Base-by-base conservation (phyloP, 2,113 vertebrate genomes). In the Elanus axillaris region DNA sequence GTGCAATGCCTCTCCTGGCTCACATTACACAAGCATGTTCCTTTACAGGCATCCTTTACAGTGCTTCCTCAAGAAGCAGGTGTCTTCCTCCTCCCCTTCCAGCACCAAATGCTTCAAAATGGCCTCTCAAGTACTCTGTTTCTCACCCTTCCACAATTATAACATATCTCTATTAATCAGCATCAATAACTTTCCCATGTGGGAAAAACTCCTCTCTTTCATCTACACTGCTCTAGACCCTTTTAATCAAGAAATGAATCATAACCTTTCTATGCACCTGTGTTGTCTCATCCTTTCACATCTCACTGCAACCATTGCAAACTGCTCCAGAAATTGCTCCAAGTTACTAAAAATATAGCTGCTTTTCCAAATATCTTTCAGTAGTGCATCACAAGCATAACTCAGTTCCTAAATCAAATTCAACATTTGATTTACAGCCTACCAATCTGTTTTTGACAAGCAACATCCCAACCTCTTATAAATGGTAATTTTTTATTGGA, bases 11-110 rank as follows among this genome's bases (percentile, higher is more conserved):
- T 77, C 26, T 80, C 6, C 48, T 38, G 53, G 31, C 59, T 42
- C 7, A 5, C 0, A 0, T n/a, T 75, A 14, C 36, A 16, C 42
- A 32, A 13, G 40, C 21, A 1, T 9, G 40, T 52, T 25, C 29
- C 29, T 29, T 66, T 15, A 21, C 14, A 31, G 42, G 31, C 38
- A 48, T 40, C 40, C 42, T 2, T 22, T 23, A 9, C 21, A 25
- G 47, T 3, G 6, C 47, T 90, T 90, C 38, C 38, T 87, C 15
- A 8, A 62, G 31, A 58, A 42, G 42, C 48, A 45, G 17, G 16
- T 62, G 36, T 67, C 25, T 67, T 81, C 66, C 31, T 84, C 7
- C 16, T 78, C 25, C 5, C 11, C 9, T 63, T 42, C 13, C 25
- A 45, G 45, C 72, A 38, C 8, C 34, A 59, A 75, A 48, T 0